A percentile compares a stretch with the other conserved stretches of the same genome.
Evolutionary conservation across 2,888 invertebrate genomes (phyloP).

Genomic region (Polyommatus icarus): DNA sequence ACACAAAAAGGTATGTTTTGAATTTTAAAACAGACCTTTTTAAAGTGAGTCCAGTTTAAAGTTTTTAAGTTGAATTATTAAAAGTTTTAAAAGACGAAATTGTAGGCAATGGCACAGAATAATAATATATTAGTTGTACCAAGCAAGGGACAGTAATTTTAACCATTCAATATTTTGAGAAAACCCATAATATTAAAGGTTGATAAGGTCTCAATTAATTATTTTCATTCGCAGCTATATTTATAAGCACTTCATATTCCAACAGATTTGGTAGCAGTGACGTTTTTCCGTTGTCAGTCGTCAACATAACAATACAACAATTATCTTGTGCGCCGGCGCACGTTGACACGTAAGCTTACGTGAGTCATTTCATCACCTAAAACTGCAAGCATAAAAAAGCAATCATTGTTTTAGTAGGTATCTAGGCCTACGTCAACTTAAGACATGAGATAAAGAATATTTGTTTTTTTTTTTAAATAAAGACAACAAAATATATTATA

Average conservation of each 20-base stretch:
- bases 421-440: slow-evolving; percentile 7
- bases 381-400: slow-evolving; percentile 6
- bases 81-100: not conserved
- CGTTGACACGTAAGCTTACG: not conserved
- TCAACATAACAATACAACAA: slow-evolving; percentile 22
- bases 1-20: not conserved
- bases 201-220: not conserved
- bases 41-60: not conserved
- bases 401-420: not conserved
- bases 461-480: too few species aligned
- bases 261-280: slow-evolving; percentile 2
- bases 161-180: too few species aligned
- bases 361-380: slow-evolving; percentile 6
- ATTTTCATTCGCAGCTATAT: not conserved
- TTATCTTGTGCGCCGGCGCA: slow-evolving; percentile 24
- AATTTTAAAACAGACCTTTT: not conserved
- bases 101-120: too few species aligned
- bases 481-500: too few species aligned
- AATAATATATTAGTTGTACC: too few species aligned
- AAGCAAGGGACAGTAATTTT: too few species aligned
- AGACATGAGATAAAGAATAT: too few species aligned
- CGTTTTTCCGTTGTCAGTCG: slow-evolving; percentile 9
- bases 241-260: not conserved
- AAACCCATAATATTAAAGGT: not conserved
- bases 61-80: not conserved